Evolutionary conservation across 1,140 invertebrate species (phyloP).

Genomic region (Hyles vespertilio): DNA sequence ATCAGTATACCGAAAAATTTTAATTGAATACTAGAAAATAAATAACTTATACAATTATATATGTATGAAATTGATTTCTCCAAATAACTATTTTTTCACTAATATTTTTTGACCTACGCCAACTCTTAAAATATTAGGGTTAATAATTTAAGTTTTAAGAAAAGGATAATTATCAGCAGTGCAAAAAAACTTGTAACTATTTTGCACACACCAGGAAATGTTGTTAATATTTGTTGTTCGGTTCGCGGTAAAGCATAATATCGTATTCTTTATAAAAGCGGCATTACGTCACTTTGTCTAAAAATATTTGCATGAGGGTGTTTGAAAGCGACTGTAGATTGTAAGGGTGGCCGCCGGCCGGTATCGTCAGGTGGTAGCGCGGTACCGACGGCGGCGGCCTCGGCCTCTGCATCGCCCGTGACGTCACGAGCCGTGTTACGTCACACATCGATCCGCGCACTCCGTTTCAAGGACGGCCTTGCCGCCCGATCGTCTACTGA

Average conservation of each 20-base stretch:
- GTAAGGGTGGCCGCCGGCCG: slow-evolving; percentile 34
- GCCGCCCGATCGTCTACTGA: slow-evolving; percentile 37
- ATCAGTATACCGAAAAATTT: not conserved
- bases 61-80: no score
- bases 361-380: slow-evolving; percentile 21
- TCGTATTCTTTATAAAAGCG: slow-evolving; percentile 40
- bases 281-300: slow-evolving; percentile 65
- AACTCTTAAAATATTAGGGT: no score
- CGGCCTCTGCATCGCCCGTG: slow-evolving; percentile 59
- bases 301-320: slow-evolving; percentile 54
- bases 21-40: not conserved
- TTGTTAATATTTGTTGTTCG: no score
- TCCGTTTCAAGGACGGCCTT: slow-evolving; percentile 66
- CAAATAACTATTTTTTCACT: no score
- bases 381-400: slow-evolving; percentile 31
- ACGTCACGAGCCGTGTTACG: slow-evolving; percentile 58
- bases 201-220: no score
- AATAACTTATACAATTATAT: not conserved
- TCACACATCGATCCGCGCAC: slow-evolving; percentile 66
- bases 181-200: no score
- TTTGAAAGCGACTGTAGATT: slow-evolving; percentile 37
- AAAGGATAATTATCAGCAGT: no score
- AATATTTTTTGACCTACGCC: no score
- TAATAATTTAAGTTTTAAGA: no score
- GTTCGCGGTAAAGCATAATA: slow-evolving; percentile 10